phyloP scores from a whole-genome alignment of 2,888 invertebrate species.

The Epistrophella euchroma region DNA sequence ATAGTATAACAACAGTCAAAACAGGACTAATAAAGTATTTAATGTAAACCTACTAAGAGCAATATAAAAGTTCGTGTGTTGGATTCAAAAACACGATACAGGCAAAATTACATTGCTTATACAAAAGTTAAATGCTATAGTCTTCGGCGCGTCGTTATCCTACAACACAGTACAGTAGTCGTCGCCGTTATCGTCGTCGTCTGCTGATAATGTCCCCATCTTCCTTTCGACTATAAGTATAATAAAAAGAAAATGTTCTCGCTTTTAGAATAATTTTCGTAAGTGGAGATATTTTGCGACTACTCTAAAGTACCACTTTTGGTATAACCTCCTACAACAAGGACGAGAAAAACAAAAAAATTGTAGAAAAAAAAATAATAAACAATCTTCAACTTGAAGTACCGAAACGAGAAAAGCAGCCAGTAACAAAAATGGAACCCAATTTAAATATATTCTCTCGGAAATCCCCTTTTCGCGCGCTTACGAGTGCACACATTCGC shows the following conservation, averaged over 20 bases:
- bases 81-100: conserved; percentile 61
- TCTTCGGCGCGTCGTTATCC: not conserved
- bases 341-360: conserved; percentile 4
- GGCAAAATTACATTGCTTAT: conserved; percentile 57
- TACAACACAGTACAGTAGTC: not conserved
- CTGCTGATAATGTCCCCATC: conserved; percentile 58
- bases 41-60: conserved; percentile 6
- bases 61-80: conserved; percentile 13
- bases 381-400: conserved; percentile 28
- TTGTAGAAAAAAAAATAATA: not conserved
- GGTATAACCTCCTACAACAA: conserved; percentile 45
- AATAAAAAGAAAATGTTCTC: conserved; percentile 53
- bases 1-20: conserved; percentile 4
- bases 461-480: conserved; percentile 63
- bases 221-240: conserved; percentile 1
- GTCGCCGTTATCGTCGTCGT: conserved; percentile 22
- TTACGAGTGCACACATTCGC: conserved; percentile 43
- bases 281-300: conserved; percentile 70
- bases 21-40: conserved; percentile 25
- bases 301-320: conserved; percentile 70
- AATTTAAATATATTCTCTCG: conserved; percentile 64
- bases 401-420: conserved; percentile 14
- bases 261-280: conserved; percentile 65
- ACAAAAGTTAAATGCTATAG: conserved; percentile 28
- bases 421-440: conserved; percentile 39